These are phyloP conservation scores for Encarsia formosa DNA, from an alignment of 2,888 invertebrate genomes.

Conservation along the genomic window DNA sequence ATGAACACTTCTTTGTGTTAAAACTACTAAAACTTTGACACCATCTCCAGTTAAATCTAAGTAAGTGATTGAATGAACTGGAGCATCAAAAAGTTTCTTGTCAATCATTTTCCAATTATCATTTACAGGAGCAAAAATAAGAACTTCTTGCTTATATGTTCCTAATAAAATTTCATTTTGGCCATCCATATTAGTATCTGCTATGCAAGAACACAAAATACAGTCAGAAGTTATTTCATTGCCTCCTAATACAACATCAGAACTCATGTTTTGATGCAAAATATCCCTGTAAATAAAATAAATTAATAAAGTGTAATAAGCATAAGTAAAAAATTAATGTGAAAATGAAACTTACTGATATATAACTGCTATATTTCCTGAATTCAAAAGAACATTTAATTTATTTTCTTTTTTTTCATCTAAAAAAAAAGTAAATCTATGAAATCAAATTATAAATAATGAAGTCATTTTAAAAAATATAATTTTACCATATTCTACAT, in stretches of 20 bases:
- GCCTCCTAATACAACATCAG: constrained; percentile 50
- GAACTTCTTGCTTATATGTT: constrained; percentile 62
- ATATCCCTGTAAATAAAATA: constrained; percentile 49
- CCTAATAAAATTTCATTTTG: constrained; percentile 65
- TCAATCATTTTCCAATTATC: constrained; percentile 53
- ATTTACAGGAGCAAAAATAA: constrained; percentile 54
- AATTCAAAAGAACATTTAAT: constrained; percentile 21
- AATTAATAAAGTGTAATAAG: neutral
- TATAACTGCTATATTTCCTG: constrained; percentile 20
- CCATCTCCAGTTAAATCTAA: constrained; percentile 66
- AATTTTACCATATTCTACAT: constrained; percentile 25
- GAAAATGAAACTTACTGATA: constrained; percentile 20
- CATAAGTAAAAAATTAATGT: neutral
- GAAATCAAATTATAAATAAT: neutral
- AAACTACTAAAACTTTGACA: constrained; percentile 61
- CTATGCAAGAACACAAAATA: constrained; percentile 60
- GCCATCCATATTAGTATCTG: constrained; percentile 70
- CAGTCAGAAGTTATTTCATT: constrained; percentile 58
- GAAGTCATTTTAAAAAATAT: constrained; percentile 8
- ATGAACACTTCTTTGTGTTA: constrained; percentile 64
- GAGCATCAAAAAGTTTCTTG: constrained; percentile 58
- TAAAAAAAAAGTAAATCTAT: constrained; percentile 5
- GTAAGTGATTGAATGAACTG: constrained; percentile 60
- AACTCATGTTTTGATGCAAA: constrained; percentile 51
- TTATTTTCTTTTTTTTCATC: constrained; percentile 8